Base-by-base conservation (phyloP, 2,888 invertebrate genomes). In the Glyphotaelius pellucidus region DNA sequence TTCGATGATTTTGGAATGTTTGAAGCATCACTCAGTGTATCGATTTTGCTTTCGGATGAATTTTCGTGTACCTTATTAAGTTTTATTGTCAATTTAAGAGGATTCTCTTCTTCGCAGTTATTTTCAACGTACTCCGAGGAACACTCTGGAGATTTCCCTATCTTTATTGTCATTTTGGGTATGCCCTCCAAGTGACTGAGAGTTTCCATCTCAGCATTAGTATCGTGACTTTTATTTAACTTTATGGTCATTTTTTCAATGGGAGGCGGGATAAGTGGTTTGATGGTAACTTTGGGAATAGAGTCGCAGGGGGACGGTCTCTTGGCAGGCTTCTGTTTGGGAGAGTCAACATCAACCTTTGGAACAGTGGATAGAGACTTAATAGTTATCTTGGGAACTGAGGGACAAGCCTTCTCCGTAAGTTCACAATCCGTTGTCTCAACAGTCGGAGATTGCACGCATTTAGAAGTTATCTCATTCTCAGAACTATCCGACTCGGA, bases 401-500 rank as follows among this genome's bases (percentile, higher is more conserved):
- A 91, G 93, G 94, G 94, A 85, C 94, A 94, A 2, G 91, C 83
- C 80, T 67, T 90, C 88, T 90, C 91, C 67, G 79, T 80, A 38
- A 81, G 91, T 89, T 86, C 93, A 38, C 85, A 79, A 7, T 91
- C 92, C 1, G 89, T 90, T 52, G 90, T 95, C 94, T 96, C 96
- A 80, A 96, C 95, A 86, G 95, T 94, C 91, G 96, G 96, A 81
- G 95, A 94, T 94, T 95, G 95, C 93, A 95, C 96, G 91, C 95
- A 95, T 91, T 95, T 95, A 93, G 95, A 96, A 93, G 95, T 95
- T 94, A 94, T 96, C 94, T 95, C 97, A 96, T 96, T 96, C 94
- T 96, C 96, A 92, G 96, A 96, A 94, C 95, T 96, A 94, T 96
- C 96, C 12, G 95, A 96, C 95, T 96, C 96, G 88, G 96, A 96